Base-by-base conservation (phyloP, 2,888 invertebrate genomes). In the Candidula unifasciata region DNA sequence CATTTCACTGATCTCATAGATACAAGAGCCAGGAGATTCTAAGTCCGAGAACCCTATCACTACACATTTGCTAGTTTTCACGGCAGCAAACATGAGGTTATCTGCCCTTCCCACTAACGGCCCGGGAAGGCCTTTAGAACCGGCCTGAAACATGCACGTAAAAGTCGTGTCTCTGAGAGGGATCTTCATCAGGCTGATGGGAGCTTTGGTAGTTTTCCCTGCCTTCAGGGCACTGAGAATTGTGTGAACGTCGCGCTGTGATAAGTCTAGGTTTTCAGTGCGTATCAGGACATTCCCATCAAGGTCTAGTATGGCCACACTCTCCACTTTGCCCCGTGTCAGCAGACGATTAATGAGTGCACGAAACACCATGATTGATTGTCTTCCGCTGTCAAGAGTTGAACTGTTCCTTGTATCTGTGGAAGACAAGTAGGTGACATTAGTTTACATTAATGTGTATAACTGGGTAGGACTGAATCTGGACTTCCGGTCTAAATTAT, bases 1-100 rank as follows among this genome's bases (percentile, higher is more conserved):
- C 66, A 88, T 89, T 54, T 86, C 87, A 30, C 87, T 87, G 68
- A 90, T 87, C 83, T 90, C 89, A 80, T 88, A 90, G 16, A 90
- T 87, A 52, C 89, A 88, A 2, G 90, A 90, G 2, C 90, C 90
- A 0, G 89, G 90, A 0, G 89, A 87, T 27, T 87, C 87, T 0
- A 88, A 80, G 66, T 89, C 87, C 0, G 89, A 86, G 13, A 89
- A 81, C 8, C 88, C 89, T 0, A 90, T 74, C 5, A 89, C 86
- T 3, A 88, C 81, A 64, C 87, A 88, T 24, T 68, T 57, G 37
- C 73, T 69, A 0, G 81, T 81, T 57, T 71, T 69, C 24, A 81
- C 37, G 13, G 81, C 73, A 54, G 73, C 68, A 27, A 81, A 71
- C 71, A 81, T 71, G 21, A 35, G 44, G 27, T 73, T 52, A 27